Base-by-base conservation (phyloP, 2,113 vertebrate genomes). In the Hemibates koningsi region DNA sequence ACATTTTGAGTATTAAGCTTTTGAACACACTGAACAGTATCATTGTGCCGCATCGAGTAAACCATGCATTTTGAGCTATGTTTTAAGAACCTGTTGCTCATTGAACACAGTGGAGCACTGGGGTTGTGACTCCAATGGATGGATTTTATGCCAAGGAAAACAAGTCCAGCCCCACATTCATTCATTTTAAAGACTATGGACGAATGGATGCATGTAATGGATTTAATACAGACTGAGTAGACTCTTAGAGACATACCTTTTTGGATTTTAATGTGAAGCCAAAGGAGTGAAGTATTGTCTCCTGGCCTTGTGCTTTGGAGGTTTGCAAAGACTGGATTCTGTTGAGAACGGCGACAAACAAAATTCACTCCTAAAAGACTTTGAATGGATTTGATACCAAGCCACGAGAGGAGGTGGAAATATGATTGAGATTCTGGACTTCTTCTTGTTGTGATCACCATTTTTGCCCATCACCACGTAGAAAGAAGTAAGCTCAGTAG, bases 141-240 rank as follows among this genome's bases (percentile, higher is more conserved):
- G 92, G 88, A 93, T 90, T 89, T 89, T 84, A 93, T 89, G 93
- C 93, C 93, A 94, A 91, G 93, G 91, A 92, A 88, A 85, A 59
- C 53, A 82, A 85, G 48, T 43, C 78, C 45, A 82, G 54, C 80
- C 9, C 73, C 48, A 76, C 45, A 45, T 59, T 17, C 8, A n/a
- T 82, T 89, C 52, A 85, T 83, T 89, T 89, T 56, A 86, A 84
- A 86, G 80, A 89, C 91, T 48, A 10, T 12, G 89, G 89, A 86
- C 85, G 27, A 34, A 66, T 68, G 85, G 84, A 88, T 89, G 92
- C 91, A 85, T 84, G 90, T 53, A 36, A 63, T 90, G 66, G 83
- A 88, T 89, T 91, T 86, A 57, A 88, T 6, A 29, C 56, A 84
- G 76, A 89, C 53, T 66, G 41, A 76, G 83, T 79, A 50, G 90